Evolutionary conservation across 2,797 vertebrate genomes (phyloP).

Genomic region (Acropternis orthonyx): DNA sequence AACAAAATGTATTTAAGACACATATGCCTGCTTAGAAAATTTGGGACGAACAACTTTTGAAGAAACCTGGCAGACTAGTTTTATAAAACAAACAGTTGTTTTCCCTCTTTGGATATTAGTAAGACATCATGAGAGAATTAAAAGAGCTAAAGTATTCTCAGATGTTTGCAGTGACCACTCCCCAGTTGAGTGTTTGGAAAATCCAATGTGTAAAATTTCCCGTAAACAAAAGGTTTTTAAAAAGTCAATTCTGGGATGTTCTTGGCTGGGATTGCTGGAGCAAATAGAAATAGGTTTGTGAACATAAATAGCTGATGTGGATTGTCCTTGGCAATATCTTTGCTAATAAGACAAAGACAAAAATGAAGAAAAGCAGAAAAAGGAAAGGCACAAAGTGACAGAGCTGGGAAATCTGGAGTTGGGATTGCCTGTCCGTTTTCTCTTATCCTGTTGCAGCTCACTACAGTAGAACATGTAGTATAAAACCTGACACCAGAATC

Average conservation of each 20-base stretch:
- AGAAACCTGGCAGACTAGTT: conserved; percentile 63
- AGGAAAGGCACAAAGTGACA: neutral
- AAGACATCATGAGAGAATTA: conserved; percentile 74
- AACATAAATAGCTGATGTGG: conserved; percentile 67
- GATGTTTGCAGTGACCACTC: conserved; percentile 68
- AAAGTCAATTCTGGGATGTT: conserved; percentile 69
- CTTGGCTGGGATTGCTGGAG: conserved; percentile 60
- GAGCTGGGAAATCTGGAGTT: neutral
- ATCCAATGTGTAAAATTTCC: conserved; percentile 72
- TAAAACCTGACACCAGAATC: neutral
- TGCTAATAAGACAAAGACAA: conserved; percentile 33
- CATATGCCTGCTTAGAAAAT: neutral
- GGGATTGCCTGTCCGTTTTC: neutral
- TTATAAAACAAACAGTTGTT: conserved; percentile 56
- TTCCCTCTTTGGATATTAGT: conserved; percentile 57
- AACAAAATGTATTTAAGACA: neutral
- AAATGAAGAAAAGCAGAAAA: neutral
- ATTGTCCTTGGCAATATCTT: conserved; percentile 40
- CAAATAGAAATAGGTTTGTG: conserved; percentile 37
- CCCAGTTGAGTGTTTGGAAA: conserved; percentile 65
- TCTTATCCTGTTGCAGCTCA: neutral
- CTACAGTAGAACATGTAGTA: neutral
- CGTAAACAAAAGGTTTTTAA: conserved; percentile 73
- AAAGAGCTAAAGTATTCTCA: conserved; percentile 73
- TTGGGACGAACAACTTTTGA: conserved; percentile 49